Evolutionary conservation across 2,797 vertebrate genomes (phyloP).

Genomic region (Strix occidentalis): DNA sequence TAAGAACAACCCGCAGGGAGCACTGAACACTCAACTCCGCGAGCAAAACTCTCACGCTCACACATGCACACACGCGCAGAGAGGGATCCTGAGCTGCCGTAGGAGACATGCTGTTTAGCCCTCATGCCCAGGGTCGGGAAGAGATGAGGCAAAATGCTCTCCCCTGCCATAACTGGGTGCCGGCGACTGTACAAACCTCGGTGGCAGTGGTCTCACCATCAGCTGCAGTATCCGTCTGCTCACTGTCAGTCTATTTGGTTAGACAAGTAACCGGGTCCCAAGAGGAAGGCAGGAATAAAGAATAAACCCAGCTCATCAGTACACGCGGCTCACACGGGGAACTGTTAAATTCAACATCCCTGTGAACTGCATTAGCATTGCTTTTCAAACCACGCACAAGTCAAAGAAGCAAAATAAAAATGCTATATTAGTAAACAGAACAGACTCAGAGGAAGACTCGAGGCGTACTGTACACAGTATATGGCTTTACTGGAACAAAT

Average conservation of each 20-base stretch:
- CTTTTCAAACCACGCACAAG: slow-evolving; percentile 61
- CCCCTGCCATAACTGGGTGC: not conserved
- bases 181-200: slow-evolving; percentile 85
- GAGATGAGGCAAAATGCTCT: not conserved
- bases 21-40: not conserved
- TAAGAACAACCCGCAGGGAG: fast-evolving
- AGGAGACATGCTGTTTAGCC: not conserved
- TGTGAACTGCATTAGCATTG: slow-evolving; percentile 54
- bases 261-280: slow-evolving; percentile 75
- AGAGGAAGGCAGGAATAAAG: slow-evolving; percentile 82
- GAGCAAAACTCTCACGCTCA: not conserved
- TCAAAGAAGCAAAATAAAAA: slow-evolving; percentile 73
- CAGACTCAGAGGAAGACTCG: slow-evolving; percentile 89
- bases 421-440: slow-evolving; percentile 77
- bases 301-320: slow-evolving; percentile 84
- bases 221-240: slow-evolving; percentile 92
- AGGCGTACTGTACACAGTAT: slow-evolving; percentile 76
- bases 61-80: not conserved
- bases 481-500: slow-evolving; percentile 44
- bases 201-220: slow-evolving; percentile 94
- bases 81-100: not conserved
- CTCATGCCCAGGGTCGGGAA: not conserved
- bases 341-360: slow-evolving; percentile 33
- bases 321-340: not conserved
- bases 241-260: slow-evolving; percentile 93